Conservation (phyloP, 1,140 invertebrate species). For the Scaptomyza graminum region DNA sequence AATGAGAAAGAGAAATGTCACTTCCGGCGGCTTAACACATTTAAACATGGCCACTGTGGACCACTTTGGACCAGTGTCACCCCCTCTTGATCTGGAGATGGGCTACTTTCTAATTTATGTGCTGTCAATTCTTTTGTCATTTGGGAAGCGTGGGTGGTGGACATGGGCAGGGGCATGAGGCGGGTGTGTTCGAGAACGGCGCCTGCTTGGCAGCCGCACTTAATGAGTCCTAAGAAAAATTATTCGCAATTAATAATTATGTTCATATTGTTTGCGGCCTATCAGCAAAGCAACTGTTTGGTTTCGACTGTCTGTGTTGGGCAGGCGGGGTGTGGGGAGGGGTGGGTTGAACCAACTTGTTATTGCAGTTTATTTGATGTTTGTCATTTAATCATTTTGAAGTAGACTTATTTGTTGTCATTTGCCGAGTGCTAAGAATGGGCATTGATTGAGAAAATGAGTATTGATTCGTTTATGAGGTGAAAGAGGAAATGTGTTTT, state of each 20-base stretch:
- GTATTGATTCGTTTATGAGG: constrained; percentile 1
- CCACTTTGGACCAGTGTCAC: constrained; percentile 31
- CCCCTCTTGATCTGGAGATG: constrained; percentile 8
- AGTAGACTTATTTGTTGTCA: constrained; percentile 67
- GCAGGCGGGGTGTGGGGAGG: not conserved
- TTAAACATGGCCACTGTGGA: constrained; percentile 48
- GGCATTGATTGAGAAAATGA: constrained; percentile 18
- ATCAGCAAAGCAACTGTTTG: constrained; percentile 30
- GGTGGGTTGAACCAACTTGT: constrained; percentile 42
- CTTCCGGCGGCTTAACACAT: constrained; percentile 74
- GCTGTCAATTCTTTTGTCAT: constrained; percentile 76
- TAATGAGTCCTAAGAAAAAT: constrained; percentile 82
- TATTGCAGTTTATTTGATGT: constrained; percentile 76
- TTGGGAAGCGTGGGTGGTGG: constrained; percentile 37
- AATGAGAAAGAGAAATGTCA: constrained; percentile 65
- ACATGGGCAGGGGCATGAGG: not conserved
- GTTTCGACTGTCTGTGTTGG: constrained; percentile 34
- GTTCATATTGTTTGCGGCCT: constrained; percentile 71
- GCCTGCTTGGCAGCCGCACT: constrained; percentile 65
- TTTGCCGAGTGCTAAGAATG: constrained; percentile 24
- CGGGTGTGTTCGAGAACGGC: constrained; percentile 33
- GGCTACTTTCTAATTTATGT: constrained; percentile 71
- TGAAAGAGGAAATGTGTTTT: not conserved
- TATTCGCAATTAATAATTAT: constrained; percentile 81
- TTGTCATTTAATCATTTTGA: constrained; percentile 71